Evolutionary conservation across 2,888 invertebrate genomes (phyloP), one percentile per base, ranked within the genome.

Genomic region (Oscheius sp.): DNA sequence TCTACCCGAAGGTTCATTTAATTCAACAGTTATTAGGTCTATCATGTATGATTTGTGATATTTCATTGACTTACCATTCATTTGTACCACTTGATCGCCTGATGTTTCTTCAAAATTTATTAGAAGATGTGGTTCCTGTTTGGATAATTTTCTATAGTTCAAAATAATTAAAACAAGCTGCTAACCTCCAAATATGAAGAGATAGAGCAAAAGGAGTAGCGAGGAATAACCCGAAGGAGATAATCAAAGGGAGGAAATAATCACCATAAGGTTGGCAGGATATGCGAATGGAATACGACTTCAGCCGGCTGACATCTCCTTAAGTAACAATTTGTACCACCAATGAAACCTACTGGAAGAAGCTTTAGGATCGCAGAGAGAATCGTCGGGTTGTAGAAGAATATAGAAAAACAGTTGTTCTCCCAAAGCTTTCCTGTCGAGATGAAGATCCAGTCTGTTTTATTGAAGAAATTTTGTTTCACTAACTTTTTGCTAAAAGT

Each of bases 311-410:
- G 41, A 32, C 14, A 20, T 32, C 33, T 6, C 54, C 17, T 33
- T n/a, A n/a, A n/a, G n/a, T n/a, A n/a, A n/a, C n/a, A n/a, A n/a
- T n/a, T n/a, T n/a, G n/a, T n/a, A n/a, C n/a, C n/a, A n/a, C n/a
- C n/a, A n/a, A n/a, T n/a, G n/a, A n/a, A n/a, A 26, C 50, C 26
- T 8, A 50, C 54, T 28, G 8, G 17, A 17, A 24, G 28, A 4
- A 26, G 59, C 41, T 1, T 12, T 5, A 9, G 59, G 59, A 28
- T 59, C 28, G 20, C 59, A 59, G 28, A 59, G 41, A 20, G 44
- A 44, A 9, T 59, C 59, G 22, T 59, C 59, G n/a, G 59, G 59
- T 30, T 59, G 59, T 6, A 59, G 2, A 6, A 59, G 41, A 22
- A 59, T 14, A 28, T 26, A 44, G 9, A 59, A 17, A 20, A 24